Base-by-base conservation (phyloP, 2,888 invertebrate species). In the Sarcophaga variegata region DNA sequence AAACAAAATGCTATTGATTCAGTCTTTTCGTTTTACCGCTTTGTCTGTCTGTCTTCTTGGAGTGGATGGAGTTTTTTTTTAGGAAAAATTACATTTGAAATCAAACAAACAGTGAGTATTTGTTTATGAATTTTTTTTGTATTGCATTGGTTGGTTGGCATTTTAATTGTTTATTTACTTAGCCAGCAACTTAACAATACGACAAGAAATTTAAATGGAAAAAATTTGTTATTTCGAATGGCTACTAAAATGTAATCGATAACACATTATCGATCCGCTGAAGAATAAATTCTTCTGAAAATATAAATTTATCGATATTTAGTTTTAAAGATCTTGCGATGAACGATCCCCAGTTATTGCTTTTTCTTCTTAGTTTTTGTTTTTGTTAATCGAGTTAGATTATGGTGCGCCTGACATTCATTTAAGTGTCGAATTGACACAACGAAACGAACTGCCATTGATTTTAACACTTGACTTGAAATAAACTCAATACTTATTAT, bases 381-480 rank as follows among this genome's bases (percentile, higher is more conserved):
- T 12, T 1, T 54, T 17, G 1, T 3, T 54, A 4, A 54, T 54
- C 54, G 17, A 17, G 17, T 54, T 54, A 14, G 14, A 17, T 54
- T 54, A 54, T 54, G 54, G 17, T 54, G 54, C 54, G 81, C 37
- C 77, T 67, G 77, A 74, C 25, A n/a, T 66, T 47, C 17, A 49
- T 27, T 66, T 66, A 60, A 81, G 64, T 83, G 77, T 54, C 54
- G 62, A 79, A 81, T 79, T 87, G 83, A 84, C 83, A 81, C 67
- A 83, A 74, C 75, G 37, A 2, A 83, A 81, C 22, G 80, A 83
- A 77, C 83, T 87, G 76, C 77, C 69, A 84, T 82, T 84, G 81
- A 84, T 82, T 71, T 87, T 87, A 82, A 87, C 87, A 84, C 81
- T 87, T 87, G 79, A 76, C 49, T 81, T 72, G 76, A 67, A 87